A percentile compares a stretch with the other conserved stretches of the same genome.
These are phyloP conservation scores for Plebejus argus DNA, from an alignment of 2,888 invertebrate genomes.

Conservation along the genomic window DNA sequence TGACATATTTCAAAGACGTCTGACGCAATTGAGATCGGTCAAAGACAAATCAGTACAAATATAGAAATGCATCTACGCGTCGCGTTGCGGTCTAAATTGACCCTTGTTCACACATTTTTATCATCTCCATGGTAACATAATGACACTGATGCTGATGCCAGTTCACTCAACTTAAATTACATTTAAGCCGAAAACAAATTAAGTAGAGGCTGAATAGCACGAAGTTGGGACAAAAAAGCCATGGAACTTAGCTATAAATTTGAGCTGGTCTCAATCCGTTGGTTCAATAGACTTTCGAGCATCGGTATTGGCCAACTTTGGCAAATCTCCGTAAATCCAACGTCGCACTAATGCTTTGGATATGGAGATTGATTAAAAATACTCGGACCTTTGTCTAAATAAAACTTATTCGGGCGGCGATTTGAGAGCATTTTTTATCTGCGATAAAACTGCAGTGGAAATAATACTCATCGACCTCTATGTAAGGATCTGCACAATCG, in stretches of 20 bases:
- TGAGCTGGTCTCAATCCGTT: conserved; percentile 49
- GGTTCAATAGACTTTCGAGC: conserved; percentile 49
- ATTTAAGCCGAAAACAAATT: conserved; percentile 28
- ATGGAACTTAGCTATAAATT: conserved; percentile 46
- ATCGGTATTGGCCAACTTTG: conserved; percentile 40
- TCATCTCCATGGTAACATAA: neutral
- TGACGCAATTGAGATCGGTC: too few species aligned
- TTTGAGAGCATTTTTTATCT: neutral
- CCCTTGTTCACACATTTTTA: too few species aligned
- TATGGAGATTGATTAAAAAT: conserved; percentile 28
- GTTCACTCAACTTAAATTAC: conserved; percentile 29
- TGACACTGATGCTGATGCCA: neutral
- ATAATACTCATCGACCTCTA: neutral
- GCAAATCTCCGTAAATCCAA: conserved; percentile 36
- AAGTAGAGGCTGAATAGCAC: conserved; percentile 28
- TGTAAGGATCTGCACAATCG: too few species aligned
- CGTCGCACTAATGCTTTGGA: conserved; percentile 32
- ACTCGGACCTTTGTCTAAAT: neutral
- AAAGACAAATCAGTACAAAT: too few species aligned
- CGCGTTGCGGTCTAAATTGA: too few species aligned
- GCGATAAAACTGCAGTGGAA: neutral
- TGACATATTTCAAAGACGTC: too few species aligned
- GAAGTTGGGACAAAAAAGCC: conserved; percentile 34
- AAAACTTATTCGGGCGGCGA: neutral
- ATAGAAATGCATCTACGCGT: too few species aligned